Conservation (phyloP, 1,140 invertebrate genomes). For the Lepidurus couesii region DNA sequence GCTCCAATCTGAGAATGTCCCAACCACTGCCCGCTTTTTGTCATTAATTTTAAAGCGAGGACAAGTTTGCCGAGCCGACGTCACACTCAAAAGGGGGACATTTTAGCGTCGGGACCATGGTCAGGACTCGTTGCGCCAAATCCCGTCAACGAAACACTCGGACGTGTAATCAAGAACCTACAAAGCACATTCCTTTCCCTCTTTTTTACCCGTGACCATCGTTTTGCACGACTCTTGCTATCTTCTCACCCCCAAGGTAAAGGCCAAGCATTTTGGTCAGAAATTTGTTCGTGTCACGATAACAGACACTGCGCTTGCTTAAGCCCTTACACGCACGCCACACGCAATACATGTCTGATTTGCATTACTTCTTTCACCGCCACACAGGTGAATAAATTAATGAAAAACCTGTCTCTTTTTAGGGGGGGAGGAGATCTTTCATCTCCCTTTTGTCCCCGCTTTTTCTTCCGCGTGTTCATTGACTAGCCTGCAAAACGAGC, state of each 20-base stretch:
- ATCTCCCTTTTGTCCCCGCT: background rate
- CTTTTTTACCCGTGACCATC: background rate
- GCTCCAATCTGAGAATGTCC: background rate
- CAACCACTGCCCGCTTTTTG: background rate
- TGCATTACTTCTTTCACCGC: background rate
- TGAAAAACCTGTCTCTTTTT: constrained; percentile 2
- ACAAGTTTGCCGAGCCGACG: too few species aligned
- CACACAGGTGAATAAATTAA: background rate
- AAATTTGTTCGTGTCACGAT: constrained; percentile 2
- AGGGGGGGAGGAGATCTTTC: background rate
- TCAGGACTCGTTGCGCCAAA: background rate
- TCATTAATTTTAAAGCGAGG: background rate
- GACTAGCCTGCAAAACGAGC: constrained; percentile 7
- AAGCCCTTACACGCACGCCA: background rate
- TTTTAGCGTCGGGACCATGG: background rate
- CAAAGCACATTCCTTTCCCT: background rate
- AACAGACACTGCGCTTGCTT: background rate
- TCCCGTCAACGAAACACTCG: background rate
- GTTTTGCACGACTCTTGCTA: background rate
- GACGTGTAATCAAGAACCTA: background rate
- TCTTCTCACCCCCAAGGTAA: background rate
- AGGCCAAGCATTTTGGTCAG: background rate
- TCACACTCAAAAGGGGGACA: background rate
- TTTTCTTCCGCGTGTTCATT: background rate
- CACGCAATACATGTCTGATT: constrained; percentile 6